These are phyloP conservation scores for Larimichthys crocea DNA, from an alignment of 2,113 vertebrate species.

Conservation along the genomic window DNA sequence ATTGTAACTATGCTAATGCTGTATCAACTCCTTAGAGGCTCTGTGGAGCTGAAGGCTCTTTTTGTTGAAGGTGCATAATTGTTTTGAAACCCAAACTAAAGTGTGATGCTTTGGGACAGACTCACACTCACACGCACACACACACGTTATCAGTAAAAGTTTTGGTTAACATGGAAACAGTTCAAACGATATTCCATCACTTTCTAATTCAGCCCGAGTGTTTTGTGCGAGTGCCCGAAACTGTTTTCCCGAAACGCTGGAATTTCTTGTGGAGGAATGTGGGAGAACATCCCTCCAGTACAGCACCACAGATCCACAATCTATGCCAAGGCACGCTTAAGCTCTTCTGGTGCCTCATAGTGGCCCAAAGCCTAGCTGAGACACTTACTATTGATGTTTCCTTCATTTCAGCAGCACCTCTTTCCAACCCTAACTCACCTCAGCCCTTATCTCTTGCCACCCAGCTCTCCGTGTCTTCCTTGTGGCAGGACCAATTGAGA, in stretches of 20 bases:
- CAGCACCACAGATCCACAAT: slow-evolving; percentile 41
- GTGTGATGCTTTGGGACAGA: slow-evolving; percentile 7
- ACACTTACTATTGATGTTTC: slow-evolving; percentile 65
- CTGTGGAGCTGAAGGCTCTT: slow-evolving; percentile 12
- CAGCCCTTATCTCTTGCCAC: slow-evolving; percentile 69
- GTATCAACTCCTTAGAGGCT: slow-evolving; percentile 28
- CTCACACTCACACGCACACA: background rate
- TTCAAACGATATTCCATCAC: slow-evolving; percentile 3
- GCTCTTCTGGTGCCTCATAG: slow-evolving; percentile 45
- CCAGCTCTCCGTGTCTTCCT: slow-evolving; percentile 58
- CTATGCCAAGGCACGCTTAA: slow-evolving; percentile 65
- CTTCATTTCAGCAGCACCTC: slow-evolving; percentile 50
- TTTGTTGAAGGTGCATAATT: slow-evolving; percentile 21
- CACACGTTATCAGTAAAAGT: slow-evolving; percentile 4
- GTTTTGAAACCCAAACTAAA: slow-evolving; percentile 30
- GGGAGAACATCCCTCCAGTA: slow-evolving; percentile 47
- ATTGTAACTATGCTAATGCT: slow-evolving; percentile 17
- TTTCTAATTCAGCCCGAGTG: slow-evolving; percentile 19
- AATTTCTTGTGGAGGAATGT: slow-evolving; percentile 57
- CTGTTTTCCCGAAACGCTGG: slow-evolving; percentile 35
- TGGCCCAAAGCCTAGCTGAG: slow-evolving; percentile 66
- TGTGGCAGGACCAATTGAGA: slow-evolving; percentile 36
- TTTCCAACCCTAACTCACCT: slow-evolving; percentile 54
- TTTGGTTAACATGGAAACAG: slow-evolving; percentile 16
- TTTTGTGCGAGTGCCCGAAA: slow-evolving; percentile 37